These are phyloP conservation scores for Columba livia DNA, from an alignment of 2,113 vertebrate species.

Conservation along the genomic window DNA sequence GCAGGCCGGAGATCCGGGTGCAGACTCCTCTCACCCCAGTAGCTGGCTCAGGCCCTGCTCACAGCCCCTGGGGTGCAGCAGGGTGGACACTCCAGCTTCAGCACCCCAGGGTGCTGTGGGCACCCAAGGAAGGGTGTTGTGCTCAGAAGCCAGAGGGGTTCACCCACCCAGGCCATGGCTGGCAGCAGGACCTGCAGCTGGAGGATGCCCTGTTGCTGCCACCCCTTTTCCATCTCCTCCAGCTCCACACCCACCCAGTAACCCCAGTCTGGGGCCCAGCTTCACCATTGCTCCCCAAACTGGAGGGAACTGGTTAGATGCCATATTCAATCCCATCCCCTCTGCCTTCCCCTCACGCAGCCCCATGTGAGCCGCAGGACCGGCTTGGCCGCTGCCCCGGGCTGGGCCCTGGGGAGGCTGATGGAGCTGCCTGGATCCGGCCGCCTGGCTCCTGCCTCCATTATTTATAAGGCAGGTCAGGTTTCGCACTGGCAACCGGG, in stretches of 20 bases:
- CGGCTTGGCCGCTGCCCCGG: not conserved
- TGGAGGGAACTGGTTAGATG: not conserved
- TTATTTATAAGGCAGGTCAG: conserved; percentile 70
- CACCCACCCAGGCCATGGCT: not conserved
- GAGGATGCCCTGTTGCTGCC: not conserved
- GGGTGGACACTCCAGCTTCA: rapidly evolving
- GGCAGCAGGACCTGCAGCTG: not conserved
- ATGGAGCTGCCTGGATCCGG: not conserved
- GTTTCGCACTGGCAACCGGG: conserved; percentile 42
- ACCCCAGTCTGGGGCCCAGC: not conserved
- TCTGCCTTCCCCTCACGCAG: not conserved
- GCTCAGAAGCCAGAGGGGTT: rapidly evolving
- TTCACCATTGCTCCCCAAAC: not conserved
- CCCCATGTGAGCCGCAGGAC: not conserved
- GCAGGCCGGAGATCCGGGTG: not conserved
- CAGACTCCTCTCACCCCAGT: not conserved
- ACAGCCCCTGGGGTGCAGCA: not conserved
- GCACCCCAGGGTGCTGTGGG: not conserved
- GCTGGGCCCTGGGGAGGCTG: not conserved
- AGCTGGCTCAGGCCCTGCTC: not conserved
- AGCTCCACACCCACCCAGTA: not conserved
- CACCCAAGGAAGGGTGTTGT: not conserved
- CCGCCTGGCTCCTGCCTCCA: conserved; percentile 18
- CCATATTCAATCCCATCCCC: rapidly evolving
- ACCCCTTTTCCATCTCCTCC: not conserved